Conservation (phyloP, 2,797 vertebrate genomes). For the Salarias fasciatus region DNA sequence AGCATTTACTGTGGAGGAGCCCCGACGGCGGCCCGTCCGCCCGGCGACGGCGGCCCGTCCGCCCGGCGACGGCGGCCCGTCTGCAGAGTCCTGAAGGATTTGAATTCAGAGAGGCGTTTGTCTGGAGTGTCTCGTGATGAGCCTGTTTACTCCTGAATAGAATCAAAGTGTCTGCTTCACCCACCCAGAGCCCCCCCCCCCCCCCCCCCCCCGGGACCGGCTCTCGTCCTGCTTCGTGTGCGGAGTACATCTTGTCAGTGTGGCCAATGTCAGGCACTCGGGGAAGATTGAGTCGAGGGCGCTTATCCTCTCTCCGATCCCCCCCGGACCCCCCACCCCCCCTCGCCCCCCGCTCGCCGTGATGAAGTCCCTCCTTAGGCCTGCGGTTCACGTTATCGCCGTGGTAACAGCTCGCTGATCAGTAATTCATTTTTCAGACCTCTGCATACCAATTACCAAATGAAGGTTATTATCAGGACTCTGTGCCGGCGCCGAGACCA, state of each 20-base stretch:
- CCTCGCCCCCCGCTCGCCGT: slow-evolving; percentile 1
- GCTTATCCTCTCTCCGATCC: slow-evolving; percentile 40
- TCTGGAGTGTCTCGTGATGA: neutral
- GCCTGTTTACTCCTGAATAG: neutral
- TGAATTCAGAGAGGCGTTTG: no score
- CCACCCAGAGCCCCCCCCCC: neutral
- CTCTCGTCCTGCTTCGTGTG: slow-evolving; percentile 12
- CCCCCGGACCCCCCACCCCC: neutral
- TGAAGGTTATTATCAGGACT: slow-evolving; percentile 85
- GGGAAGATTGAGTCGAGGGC: slow-evolving; percentile 36
- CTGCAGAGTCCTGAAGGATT: no score
- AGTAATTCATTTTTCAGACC: slow-evolving; percentile 88
- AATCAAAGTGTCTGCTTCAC: slow-evolving; percentile 2
- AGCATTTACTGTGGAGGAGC: no score
- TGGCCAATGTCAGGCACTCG: slow-evolving; percentile 41
- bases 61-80: no score
- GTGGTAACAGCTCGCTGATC: slow-evolving; percentile 88
- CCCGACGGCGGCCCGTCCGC: no score
- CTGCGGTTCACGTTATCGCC: slow-evolving; percentile 80
- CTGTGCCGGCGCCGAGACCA: slow-evolving; percentile 63
- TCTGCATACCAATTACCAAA: slow-evolving; percentile 87
- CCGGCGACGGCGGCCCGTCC: no score
- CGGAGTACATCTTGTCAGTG: slow-evolving; percentile 47
- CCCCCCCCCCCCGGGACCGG: neutral
- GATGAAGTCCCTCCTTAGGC: slow-evolving; percentile 76